Evolutionary conservation across 2,888 invertebrate genomes (phyloP).

Genomic region (Xylota sylvarum): DNA sequence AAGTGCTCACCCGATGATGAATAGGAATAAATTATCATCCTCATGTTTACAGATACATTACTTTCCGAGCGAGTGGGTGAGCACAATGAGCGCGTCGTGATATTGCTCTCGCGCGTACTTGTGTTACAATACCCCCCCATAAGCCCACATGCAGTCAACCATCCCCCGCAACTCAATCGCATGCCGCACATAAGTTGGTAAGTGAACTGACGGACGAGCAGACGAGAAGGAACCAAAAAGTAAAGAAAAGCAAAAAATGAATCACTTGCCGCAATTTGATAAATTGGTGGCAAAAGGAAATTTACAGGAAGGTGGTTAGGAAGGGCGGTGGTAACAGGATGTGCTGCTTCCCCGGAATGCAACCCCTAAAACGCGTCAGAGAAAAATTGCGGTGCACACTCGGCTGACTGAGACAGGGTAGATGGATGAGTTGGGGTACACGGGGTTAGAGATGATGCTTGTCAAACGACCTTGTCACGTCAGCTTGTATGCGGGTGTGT

Average conservation of each 20-base stretch:
- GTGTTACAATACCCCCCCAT: background rate
- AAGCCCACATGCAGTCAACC: conserved; percentile 21
- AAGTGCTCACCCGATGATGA: conserved; percentile 51
- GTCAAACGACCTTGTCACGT: conserved; percentile 64
- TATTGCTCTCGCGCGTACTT: conserved; percentile 28
- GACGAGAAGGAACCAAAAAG: conserved; percentile 16
- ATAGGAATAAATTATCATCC: conserved; percentile 75
- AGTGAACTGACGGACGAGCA: conserved; percentile 42
- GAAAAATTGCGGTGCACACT: conserved; percentile 23
- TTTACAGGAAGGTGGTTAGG: conserved; percentile 38
- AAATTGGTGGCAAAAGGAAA: conserved; percentile 66
- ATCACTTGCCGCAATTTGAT: conserved; percentile 71
- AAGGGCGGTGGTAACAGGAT: conserved; percentile 39
- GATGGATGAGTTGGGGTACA: conserved; percentile 19
- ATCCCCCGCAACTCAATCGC: background rate
- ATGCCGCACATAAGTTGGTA: conserved; percentile 22
- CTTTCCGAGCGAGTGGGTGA: conserved; percentile 58
- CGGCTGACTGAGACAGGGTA: conserved; percentile 35
- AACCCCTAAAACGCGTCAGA: conserved; percentile 14
- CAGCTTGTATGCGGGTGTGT: conserved; percentile 29
- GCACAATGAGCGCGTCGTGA: conserved; percentile 16
- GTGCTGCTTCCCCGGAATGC: conserved; percentile 20
- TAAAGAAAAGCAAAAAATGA: conserved; percentile 40
- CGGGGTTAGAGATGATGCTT: conserved; percentile 46
- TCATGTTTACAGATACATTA: conserved; percentile 75